phyloP scores from a whole-genome alignment of 2,113 vertebrate genomes.

The Lepidothrix coronata region DNA sequence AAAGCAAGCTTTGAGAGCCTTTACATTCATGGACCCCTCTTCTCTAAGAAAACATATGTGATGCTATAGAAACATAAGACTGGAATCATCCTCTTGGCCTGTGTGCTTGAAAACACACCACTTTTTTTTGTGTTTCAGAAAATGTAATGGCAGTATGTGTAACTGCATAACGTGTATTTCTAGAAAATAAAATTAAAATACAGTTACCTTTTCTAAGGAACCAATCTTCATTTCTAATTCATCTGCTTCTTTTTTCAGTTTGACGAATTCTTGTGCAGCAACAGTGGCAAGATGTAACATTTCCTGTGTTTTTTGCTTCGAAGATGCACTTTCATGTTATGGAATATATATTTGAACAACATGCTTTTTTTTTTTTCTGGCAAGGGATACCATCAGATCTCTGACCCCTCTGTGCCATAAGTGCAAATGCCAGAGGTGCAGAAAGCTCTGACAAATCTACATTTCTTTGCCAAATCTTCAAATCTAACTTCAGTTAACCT shows the following conservation, averaged over 20 bases:
- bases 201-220: conserved; percentile 71
- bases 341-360: conserved; percentile 20
- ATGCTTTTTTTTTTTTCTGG: neutral
- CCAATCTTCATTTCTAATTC: conserved; percentile 70
- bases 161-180: neutral
- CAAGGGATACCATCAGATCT: neutral
- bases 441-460: neutral
- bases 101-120: neutral
- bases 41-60: neutral
- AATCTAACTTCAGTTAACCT: neutral
- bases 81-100: neutral
- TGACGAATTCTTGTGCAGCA: conserved; percentile 36
- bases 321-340: conserved; percentile 73
- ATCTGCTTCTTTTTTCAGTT: conserved; percentile 66
- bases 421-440: neutral
- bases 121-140: neutral
- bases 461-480: neutral
- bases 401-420: neutral
- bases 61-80: neutral
- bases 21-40: neutral
- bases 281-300: conserved; percentile 51
- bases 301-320: conserved; percentile 70
- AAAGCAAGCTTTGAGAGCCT: neutral
- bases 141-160: neutral
- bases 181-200: neutral